phyloP scores from a whole-genome alignment of 2,797 vertebrate genomes.

The Mus spretus region DNA sequence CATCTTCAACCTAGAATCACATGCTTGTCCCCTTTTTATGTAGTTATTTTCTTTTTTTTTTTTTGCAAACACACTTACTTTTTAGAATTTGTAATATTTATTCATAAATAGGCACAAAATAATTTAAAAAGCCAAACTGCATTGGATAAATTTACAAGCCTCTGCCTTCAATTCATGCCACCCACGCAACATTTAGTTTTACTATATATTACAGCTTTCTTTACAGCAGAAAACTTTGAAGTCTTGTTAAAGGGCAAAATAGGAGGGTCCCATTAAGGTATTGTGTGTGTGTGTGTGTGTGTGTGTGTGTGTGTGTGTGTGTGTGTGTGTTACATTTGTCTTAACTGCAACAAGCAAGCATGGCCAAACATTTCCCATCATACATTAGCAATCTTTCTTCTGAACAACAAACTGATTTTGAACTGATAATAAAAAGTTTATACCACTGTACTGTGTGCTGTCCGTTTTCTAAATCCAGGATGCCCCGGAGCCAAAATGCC shows the following conservation, averaged over 20 bases:
- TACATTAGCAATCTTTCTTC: slow-evolving; percentile 86
- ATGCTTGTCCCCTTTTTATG: slow-evolving; percentile 94
- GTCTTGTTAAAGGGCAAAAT: slow-evolving; percentile 89
- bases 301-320: slow-evolving; percentile 75
- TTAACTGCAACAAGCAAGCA: slow-evolving; percentile 85
- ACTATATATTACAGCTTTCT: slow-evolving; percentile 94
- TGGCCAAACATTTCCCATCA: slow-evolving; percentile 83
- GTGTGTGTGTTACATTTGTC: slow-evolving; percentile 82
- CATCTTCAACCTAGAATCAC: slow-evolving; percentile 91
- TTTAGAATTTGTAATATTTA: slow-evolving; percentile 87
- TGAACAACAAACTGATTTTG: slow-evolving; percentile 85
- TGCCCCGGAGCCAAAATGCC: slow-evolving; percentile 87
- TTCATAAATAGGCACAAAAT: slow-evolving; percentile 97
- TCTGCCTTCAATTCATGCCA: slow-evolving; percentile 92
- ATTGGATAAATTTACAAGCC: slow-evolving; percentile 95
- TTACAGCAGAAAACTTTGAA: slow-evolving; percentile 92
- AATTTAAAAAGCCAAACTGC: slow-evolving; percentile 92
- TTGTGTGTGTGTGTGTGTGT: slow-evolving; percentile 70
- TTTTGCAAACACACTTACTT: slow-evolving; percentile 92
- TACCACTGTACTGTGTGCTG: slow-evolving; percentile 88
- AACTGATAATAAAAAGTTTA: slow-evolving; percentile 90
- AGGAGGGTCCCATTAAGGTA: slow-evolving; percentile 87
- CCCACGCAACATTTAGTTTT: slow-evolving; percentile 90
- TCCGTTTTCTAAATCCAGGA: slow-evolving; percentile 88
- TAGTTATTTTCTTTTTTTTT: slow-evolving; percentile 89